Percentiles rank a stretch among this genome's conserved stretches.
phyloP scores from a whole-genome alignment of 2,888 invertebrate genomes.

The Petrophora chlorosata region DNA sequence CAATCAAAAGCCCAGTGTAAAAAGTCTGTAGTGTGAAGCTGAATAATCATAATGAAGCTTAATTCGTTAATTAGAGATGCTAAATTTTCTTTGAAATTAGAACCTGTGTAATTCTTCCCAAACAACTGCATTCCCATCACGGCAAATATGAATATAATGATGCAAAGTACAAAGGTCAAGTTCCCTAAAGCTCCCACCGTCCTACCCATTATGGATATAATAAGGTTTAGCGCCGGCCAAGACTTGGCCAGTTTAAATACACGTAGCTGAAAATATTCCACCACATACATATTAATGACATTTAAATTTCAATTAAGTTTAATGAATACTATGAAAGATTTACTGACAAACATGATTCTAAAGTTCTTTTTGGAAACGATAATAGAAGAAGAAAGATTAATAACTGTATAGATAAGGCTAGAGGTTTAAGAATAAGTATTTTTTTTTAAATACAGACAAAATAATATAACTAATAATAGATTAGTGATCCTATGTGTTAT shows the following conservation, averaged over 20 bases:
- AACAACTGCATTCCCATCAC: constrained; percentile 99
- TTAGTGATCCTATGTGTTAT: constrained; percentile 11
- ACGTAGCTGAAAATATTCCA: constrained; percentile 90
- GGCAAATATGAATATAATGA: constrained; percentile 98
- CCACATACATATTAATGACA: constrained; percentile 50
- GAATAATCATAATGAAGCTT: constrained; percentile 74
- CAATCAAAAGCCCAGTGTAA: constrained; percentile 80
- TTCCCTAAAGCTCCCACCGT: constrained; percentile 98
- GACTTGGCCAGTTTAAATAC: constrained; percentile 98
- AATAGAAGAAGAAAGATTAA: constrained; percentile 6
- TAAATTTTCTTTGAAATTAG: constrained; percentile 77
- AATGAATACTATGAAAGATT: constrained; percentile 9
- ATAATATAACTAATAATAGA: constrained; percentile 5
- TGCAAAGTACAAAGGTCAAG: constrained; percentile 96
- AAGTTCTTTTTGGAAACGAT: constrained; percentile 8
- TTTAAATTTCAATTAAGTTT: constrained; percentile 20
- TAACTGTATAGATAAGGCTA: constrained; percentile 4
- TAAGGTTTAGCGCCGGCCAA: constrained; percentile 97
- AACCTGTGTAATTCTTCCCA: constrained; percentile 93
- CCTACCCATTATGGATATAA: constrained; percentile 97
- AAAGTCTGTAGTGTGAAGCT: constrained; percentile 81
- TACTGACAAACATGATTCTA: constrained; percentile 5
- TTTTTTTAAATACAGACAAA: not conserved
- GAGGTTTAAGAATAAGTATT: not conserved
- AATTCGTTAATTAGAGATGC: constrained; percentile 76